phyloP scores from a whole-genome alignment of 1,140 invertebrate genomes.

The Branchinecta lynchi region DNA sequence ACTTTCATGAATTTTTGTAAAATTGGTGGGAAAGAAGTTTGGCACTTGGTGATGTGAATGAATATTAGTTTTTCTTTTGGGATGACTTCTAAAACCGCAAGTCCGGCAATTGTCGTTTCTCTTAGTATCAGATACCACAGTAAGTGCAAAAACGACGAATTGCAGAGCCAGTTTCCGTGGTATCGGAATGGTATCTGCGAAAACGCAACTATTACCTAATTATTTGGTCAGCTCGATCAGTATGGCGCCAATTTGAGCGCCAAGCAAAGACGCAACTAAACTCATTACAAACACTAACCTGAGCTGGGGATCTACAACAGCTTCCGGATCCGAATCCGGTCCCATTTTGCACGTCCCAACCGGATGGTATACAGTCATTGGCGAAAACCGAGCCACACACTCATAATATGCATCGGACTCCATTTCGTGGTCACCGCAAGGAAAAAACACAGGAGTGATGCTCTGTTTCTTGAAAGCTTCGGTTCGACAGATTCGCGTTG shows the following conservation, averaged over 20 bases:
- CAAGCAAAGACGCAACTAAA: not conserved
- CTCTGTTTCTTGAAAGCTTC: not conserved
- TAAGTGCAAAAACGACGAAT: no score
- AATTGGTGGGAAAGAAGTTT: no score
- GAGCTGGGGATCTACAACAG: conserved; percentile 19
- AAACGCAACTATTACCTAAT: not conserved
- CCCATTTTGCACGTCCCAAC: conserved; percentile 23
- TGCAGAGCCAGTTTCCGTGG: no score
- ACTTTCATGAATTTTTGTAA: no score
- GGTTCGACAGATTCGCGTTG: not conserved
- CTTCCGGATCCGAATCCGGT: conserved; percentile 16
- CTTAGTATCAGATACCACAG: no score
- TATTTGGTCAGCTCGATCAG: not conserved
- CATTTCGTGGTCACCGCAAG: not conserved
- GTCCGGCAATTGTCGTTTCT: no score
- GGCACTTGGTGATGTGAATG: no score
- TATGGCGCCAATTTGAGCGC: not conserved
- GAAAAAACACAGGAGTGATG: not conserved
- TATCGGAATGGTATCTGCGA: no score
- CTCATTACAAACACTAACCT: conserved; percentile 14
- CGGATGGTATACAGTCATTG: conserved; percentile 19
- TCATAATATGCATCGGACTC: conserved; percentile 31
- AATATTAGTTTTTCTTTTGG: no score
- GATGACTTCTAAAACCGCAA: no score
- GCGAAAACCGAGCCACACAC: conserved; percentile 31